Evolutionary conservation across 2,888 invertebrate species (phyloP).

Genomic region (Teleogryllus oceanicus): DNA sequence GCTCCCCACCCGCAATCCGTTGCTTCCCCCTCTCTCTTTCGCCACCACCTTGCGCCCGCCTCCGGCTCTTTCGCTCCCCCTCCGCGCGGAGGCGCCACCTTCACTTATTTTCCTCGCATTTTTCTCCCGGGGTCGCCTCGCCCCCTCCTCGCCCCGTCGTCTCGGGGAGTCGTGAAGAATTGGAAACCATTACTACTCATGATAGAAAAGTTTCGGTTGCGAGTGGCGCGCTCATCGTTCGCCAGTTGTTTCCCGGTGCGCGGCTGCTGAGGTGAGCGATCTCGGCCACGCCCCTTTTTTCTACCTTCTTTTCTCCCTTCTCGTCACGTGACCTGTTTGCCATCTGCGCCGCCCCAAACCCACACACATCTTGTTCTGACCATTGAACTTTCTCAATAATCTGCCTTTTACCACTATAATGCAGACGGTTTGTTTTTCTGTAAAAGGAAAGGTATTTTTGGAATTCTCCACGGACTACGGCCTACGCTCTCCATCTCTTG

Average conservation of each 20-base stretch:
- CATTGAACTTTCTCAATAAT: too few species aligned
- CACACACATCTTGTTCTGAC: too few species aligned
- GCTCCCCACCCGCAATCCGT: background rate
- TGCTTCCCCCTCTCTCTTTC: background rate
- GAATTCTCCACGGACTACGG: too few species aligned
- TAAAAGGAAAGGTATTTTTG: too few species aligned
- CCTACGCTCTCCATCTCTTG: too few species aligned
- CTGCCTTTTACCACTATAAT: too few species aligned
- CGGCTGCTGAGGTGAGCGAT: too few species aligned
- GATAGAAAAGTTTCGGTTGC: constrained; percentile 11
- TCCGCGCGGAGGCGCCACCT: background rate
- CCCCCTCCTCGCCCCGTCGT: constrained; percentile 20
- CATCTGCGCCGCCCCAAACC: too few species aligned
- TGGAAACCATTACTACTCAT: constrained; percentile 28
- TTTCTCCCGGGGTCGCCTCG: background rate
- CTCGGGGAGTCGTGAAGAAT: constrained; percentile 21
- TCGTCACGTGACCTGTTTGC: too few species aligned
- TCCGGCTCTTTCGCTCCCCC: background rate
- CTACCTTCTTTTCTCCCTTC: too few species aligned
- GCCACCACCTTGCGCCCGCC: background rate
- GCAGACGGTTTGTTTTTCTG: too few species aligned
- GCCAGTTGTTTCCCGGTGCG: background rate
- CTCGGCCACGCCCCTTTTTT: too few species aligned
- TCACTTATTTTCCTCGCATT: background rate
- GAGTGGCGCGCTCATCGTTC: background rate